Conservation (phyloP, 2,888 invertebrate genomes). For the Cerastis leucographa region DNA sequence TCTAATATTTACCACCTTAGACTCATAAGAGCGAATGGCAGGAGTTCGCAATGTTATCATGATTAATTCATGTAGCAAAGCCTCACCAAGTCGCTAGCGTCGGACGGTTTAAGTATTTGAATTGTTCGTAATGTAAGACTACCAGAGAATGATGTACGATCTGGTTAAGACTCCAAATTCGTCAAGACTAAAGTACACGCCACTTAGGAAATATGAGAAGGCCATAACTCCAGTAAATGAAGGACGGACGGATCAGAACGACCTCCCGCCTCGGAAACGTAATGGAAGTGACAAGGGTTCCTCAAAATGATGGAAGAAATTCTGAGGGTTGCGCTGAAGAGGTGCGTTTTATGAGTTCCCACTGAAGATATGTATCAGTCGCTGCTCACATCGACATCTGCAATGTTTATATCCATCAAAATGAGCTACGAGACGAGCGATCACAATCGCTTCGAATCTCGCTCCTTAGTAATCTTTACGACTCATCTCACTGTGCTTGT, state of each 20-base stretch:
- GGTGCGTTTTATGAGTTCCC: constrained; percentile 83
- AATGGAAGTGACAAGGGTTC: constrained; percentile 90
- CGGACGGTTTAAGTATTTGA: constrained; percentile 51
- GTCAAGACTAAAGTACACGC: constrained; percentile 79
- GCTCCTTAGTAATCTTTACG: constrained; percentile 51
- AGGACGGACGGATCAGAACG: constrained; percentile 83
- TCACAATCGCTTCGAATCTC: constrained; percentile 62
- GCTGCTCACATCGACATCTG: constrained; percentile 75
- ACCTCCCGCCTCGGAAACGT: constrained; percentile 81
- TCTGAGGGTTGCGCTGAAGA: constrained; percentile 80
- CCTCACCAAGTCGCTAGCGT: constrained; percentile 41
- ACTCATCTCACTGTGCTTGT: constrained; percentile 43
- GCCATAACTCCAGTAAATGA: constrained; percentile 87
- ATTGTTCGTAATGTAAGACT: constrained; percentile 52
- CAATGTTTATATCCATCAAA: constrained; percentile 66
- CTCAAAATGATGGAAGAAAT: constrained; percentile 88
- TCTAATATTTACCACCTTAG: constrained; percentile 65
- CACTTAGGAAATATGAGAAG: constrained; percentile 86
- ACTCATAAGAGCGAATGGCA: constrained; percentile 60
- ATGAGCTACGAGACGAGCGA: constrained; percentile 50
- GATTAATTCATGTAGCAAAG: constrained; percentile 62
- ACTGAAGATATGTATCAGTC: constrained; percentile 81
- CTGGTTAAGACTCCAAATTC: constrained; percentile 71
- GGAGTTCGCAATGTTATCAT: constrained; percentile 59
- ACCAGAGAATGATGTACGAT: constrained; percentile 63